A percentile compares a stretch with the other conserved stretches of the same genome.
phyloP scores from a whole-genome alignment of 2,888 invertebrate species.

The Flexamia atlantica region DNA sequence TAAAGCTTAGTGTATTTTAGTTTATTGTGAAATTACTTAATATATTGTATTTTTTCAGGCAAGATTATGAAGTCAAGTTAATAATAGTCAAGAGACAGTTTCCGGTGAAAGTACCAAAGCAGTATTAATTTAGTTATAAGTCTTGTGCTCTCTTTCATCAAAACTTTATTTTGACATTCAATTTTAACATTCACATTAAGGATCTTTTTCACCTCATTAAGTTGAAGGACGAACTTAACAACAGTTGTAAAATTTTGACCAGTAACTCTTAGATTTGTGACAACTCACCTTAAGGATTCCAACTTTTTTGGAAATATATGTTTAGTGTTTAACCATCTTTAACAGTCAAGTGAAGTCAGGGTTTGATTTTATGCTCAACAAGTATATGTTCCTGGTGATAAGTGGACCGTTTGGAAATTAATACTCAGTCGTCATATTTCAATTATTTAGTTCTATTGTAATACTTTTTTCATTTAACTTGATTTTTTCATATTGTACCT shows the following conservation, averaged over 20 bases:
- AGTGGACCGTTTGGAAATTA: neutral
- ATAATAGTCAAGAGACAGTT: neutral
- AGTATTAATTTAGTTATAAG: slow-evolving; percentile 39
- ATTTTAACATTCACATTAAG: no score
- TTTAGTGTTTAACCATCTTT: no score
- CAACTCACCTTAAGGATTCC: no score
- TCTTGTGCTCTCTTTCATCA: slow-evolving; percentile 15
- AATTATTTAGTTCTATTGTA: neutral
- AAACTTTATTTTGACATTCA: neutral
- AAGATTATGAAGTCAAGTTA: slow-evolving; percentile 14
- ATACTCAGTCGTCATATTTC: neutral
- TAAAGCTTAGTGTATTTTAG: no score
- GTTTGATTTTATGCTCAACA: neutral
- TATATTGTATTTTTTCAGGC: slow-evolving; percentile 10
- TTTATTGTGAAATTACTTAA: no score
- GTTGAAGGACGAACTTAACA: no score
- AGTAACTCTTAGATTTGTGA: no score
- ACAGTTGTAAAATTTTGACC: no score
- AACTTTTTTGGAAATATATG: no score
- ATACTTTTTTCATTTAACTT: neutral
- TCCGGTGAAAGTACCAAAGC: slow-evolving; percentile 43
- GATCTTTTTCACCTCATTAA: no score
- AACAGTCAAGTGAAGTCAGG: no score
- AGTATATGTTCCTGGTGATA: neutral
- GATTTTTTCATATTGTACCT: no score